A percentile compares a stretch with the other conserved stretches of the same genome.
Evolutionary conservation across 1,140 invertebrate species (phyloP).

Genomic region (Sinella curviseta): DNA sequence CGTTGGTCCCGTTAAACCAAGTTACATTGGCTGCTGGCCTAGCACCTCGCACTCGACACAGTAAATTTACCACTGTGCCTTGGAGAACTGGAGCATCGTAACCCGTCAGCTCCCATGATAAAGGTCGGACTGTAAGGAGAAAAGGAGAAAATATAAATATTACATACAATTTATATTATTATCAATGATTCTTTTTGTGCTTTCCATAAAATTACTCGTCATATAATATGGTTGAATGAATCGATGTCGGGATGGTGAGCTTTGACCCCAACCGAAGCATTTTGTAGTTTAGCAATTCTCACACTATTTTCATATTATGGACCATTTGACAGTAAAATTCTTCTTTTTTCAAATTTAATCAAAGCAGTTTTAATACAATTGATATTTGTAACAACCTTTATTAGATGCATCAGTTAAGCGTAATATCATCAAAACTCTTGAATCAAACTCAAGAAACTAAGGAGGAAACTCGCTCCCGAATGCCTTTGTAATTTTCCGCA

Average conservation of each 20-base stretch:
- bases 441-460: not conserved
- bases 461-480: not conserved
- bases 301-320: too few relatives aligned
- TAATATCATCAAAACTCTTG: not conserved
- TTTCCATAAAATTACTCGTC: not conserved
- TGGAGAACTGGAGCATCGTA: conserved; percentile 72
- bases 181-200: not conserved
- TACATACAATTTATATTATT: not conserved
- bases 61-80: conserved; percentile 72
- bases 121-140: conserved; percentile 70
- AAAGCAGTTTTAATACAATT: too few relatives aligned
- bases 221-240: not conserved
- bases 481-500: not conserved
- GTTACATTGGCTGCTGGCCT: conserved; percentile 76
- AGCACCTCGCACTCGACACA: conserved; percentile 74
- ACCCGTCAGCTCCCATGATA: conserved; percentile 70
- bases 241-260: not conserved
- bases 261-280: too few relatives aligned
- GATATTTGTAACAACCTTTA: too few relatives aligned
- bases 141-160: conserved; percentile 28
- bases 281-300: too few relatives aligned
- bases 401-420: too few relatives aligned
- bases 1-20: conserved; percentile 75
- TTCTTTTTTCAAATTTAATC: too few relatives aligned
- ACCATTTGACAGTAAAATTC: too few relatives aligned